Evolutionary conservation across 2,113 vertebrate genomes (phyloP).

Genomic region (Leptodactylus fuscus): DNA sequence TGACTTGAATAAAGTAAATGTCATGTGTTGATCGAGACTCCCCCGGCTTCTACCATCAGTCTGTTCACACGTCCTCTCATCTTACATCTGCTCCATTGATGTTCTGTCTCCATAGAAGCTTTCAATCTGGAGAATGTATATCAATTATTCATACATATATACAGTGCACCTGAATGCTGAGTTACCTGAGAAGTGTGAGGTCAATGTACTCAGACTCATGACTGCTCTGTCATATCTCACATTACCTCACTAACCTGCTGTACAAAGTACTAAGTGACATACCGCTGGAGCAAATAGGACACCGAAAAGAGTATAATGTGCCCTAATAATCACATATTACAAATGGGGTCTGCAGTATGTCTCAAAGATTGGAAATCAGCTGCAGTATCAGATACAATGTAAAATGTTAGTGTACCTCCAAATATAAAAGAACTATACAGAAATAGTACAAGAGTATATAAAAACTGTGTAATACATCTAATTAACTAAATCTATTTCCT

Average conservation of each 20-base stretch:
- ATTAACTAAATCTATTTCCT: too few species aligned
- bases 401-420: too few species aligned
- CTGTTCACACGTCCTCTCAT: slow-evolving; percentile 6
- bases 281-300: not conserved
- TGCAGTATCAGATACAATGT: too few species aligned
- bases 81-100: not conserved
- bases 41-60: not conserved
- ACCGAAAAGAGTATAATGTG: not conserved
- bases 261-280: slow-evolving; percentile 23
- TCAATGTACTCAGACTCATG: slow-evolving; percentile 20
- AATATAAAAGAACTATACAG: too few species aligned
- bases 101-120: not conserved
- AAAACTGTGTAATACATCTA: too few species aligned
- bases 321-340: too few species aligned
- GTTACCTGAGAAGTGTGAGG: slow-evolving; percentile 24
- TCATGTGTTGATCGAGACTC: not conserved
- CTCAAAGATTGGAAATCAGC: too few species aligned
- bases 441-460: too few species aligned
- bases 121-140: not conserved
- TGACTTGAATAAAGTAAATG: not conserved
- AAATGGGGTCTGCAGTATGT: too few species aligned
- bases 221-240: slow-evolving; percentile 4
- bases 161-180: not conserved
- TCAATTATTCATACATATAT: slow-evolving; percentile 26
- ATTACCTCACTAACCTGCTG: slow-evolving; percentile 31